phyloP scores from a whole-genome alignment of 1,140 invertebrate genomes.

The Papilio polytes region DNA sequence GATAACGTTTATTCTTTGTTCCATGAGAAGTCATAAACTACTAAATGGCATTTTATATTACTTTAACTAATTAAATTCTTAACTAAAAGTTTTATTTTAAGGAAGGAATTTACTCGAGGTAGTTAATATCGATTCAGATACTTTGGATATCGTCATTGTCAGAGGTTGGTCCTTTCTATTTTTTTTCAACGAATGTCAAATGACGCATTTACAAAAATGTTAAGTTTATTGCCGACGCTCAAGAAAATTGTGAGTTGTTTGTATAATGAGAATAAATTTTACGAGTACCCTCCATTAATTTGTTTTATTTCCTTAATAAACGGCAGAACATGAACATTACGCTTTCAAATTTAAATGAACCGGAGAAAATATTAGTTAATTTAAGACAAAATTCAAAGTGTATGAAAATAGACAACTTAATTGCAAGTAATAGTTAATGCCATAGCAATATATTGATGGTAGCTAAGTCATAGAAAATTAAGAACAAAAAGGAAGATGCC shows the following conservation, averaged over 20 bases:
- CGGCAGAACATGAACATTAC: neutral
- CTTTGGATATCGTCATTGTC: no score
- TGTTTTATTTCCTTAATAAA: slow-evolving; percentile 17
- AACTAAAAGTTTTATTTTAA: no score
- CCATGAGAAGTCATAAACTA: neutral
- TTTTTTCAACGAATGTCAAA: neutral
- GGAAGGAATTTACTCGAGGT: no score
- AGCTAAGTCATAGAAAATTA: no score
- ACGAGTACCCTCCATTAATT: slow-evolving; percentile 9
- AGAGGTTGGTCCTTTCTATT: no score
- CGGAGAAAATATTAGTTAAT: neutral
- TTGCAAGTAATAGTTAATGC: no score
- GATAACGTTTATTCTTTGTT: neutral
- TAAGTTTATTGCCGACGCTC: neutral
- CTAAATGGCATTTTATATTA: no score
- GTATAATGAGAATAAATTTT: slow-evolving; percentile 20
- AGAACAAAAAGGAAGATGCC: no score
- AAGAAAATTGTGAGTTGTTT: slow-evolving; percentile 11
- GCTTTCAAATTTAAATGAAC: neutral
- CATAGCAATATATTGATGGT: no score
- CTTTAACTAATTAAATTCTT: no score
- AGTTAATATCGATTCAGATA: no score
- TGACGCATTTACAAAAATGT: neutral
- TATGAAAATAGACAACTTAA: neutral
- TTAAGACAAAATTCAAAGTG: neutral